phyloP scores from a whole-genome alignment of 2,888 invertebrate species.

The Epirrhoe tristata region DNA sequence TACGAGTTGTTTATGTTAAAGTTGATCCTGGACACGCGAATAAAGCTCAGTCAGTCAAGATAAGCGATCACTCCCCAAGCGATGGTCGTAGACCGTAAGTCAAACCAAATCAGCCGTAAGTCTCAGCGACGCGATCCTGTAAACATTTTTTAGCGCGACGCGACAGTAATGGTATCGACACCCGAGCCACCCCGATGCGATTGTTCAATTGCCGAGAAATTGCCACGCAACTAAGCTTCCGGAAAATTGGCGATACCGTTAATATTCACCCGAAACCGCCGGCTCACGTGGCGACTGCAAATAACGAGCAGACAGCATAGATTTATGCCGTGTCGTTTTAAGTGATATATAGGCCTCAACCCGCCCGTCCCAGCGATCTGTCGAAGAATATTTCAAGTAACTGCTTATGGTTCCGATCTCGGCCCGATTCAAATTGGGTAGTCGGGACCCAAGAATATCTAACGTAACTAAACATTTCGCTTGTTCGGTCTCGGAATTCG shows the following conservation, averaged over 20 bases:
- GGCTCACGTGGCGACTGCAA: conserved; percentile 84
- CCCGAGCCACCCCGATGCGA: conserved; percentile 68
- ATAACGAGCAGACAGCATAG: conserved; percentile 81
- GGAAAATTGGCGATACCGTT: conserved; percentile 85
- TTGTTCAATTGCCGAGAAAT: conserved; percentile 85
- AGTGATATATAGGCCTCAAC: conserved; percentile 78
- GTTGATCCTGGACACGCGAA: neutral
- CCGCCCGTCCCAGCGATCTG: conserved; percentile 58
- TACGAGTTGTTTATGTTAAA: neutral
- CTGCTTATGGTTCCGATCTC: conserved; percentile 59
- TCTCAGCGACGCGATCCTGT: conserved; percentile 41
- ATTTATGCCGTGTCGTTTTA: conserved; percentile 83
- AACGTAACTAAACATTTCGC: conserved; percentile 32
- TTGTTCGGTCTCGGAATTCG: conserved; percentile 6
- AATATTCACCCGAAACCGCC: conserved; percentile 84
- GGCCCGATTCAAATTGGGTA: conserved; percentile 52
- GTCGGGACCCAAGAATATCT: conserved; percentile 46
- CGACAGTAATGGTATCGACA: conserved; percentile 56
- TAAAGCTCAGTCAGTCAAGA: neutral
- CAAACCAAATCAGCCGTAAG: conserved; percentile 34
- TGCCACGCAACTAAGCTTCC: conserved; percentile 82
- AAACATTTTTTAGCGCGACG: conserved; percentile 57
- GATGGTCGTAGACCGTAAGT: conserved; percentile 20
- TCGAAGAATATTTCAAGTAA: conserved; percentile 71
- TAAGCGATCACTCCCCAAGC: conserved; percentile 13